phyloP scores from a whole-genome alignment of 2,113 vertebrate species.

The Lepus americanus region DNA sequence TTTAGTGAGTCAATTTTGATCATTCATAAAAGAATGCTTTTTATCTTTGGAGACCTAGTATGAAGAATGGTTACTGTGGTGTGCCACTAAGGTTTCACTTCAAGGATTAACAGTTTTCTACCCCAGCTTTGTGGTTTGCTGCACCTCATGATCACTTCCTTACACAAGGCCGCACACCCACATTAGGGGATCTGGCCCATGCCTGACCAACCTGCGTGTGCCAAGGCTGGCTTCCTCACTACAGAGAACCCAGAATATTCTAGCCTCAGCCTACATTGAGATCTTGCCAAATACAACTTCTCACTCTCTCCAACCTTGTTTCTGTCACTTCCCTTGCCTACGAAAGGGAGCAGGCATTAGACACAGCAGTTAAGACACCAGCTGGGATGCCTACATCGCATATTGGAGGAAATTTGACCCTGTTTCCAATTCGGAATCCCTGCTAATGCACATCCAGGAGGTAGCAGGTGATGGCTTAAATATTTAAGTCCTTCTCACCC shows the following conservation, averaged over 20 bases:
- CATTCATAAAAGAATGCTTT: background rate
- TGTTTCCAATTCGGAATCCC: too few species aligned
- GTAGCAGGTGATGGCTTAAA: too few species aligned
- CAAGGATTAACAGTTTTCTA: background rate
- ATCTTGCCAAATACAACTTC: background rate
- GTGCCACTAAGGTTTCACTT: background rate
- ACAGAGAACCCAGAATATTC: background rate
- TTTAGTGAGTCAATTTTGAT: background rate
- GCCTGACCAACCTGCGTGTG: fast-evolving
- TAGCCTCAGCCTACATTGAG: fast-evolving
- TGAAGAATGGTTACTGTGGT: background rate
- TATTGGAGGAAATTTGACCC: too few species aligned
- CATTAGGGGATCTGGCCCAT: background rate
- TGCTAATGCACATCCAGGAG: too few species aligned
- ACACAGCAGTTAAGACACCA: too few species aligned
- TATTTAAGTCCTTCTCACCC: too few species aligned
- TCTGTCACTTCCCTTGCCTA: background rate
- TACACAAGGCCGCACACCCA: too few species aligned
- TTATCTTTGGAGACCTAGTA: background rate
- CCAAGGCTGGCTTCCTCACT: background rate
- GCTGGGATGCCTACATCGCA: too few species aligned
- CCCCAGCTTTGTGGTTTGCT: background rate
- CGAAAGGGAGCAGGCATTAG: too few species aligned
- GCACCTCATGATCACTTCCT: background rate
- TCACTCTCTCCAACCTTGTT: background rate